Evolutionary conservation across 2,797 vertebrate species (phyloP).

Genomic region (Sebastes vulpes): DNA sequence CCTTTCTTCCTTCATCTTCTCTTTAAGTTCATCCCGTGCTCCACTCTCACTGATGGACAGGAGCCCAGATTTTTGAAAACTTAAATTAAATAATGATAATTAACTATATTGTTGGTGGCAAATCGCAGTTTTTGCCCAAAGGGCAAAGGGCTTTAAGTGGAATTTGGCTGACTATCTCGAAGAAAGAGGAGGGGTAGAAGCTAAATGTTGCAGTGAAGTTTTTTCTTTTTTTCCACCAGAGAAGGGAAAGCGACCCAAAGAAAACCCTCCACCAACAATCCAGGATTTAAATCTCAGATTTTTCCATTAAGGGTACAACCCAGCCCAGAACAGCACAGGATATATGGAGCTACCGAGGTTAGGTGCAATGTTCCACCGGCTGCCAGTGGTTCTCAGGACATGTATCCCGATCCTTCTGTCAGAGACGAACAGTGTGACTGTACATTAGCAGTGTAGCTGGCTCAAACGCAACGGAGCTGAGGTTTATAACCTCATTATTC

Average conservation of each 20-base stretch:
- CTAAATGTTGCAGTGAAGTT: constrained; percentile 70
- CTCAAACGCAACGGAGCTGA: neutral
- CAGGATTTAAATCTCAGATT: constrained; percentile 77
- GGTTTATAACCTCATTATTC: constrained; percentile 44
- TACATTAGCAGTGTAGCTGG: constrained; percentile 29
- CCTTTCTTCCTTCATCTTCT: constrained; percentile 48
- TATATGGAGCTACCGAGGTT: constrained; percentile 62
- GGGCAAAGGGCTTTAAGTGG: constrained; percentile 65
- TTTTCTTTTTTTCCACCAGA: constrained; percentile 78
- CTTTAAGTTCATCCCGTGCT: constrained; percentile 10
- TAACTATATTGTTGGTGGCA: constrained; percentile 55
- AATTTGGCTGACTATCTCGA: constrained; percentile 72
- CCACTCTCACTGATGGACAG: constrained; percentile 5
- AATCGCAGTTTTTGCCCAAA: constrained; percentile 39
- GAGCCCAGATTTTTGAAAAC: constrained; percentile 23
- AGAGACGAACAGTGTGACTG: constrained; percentile 28
- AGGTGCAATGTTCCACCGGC: constrained; percentile 64
- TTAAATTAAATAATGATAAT: constrained; percentile 55
- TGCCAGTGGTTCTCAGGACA: constrained; percentile 43
- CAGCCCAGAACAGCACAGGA: constrained; percentile 64
- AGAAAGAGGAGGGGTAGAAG: constrained; percentile 62
- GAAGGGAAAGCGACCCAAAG: constrained; percentile 76
- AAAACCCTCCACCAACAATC: constrained; percentile 76
- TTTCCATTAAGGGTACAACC: constrained; percentile 77
- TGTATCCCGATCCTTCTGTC: constrained; percentile 40